Conservation (phyloP, 2,888 invertebrate species). For the Microdon myrmicae region DNA sequence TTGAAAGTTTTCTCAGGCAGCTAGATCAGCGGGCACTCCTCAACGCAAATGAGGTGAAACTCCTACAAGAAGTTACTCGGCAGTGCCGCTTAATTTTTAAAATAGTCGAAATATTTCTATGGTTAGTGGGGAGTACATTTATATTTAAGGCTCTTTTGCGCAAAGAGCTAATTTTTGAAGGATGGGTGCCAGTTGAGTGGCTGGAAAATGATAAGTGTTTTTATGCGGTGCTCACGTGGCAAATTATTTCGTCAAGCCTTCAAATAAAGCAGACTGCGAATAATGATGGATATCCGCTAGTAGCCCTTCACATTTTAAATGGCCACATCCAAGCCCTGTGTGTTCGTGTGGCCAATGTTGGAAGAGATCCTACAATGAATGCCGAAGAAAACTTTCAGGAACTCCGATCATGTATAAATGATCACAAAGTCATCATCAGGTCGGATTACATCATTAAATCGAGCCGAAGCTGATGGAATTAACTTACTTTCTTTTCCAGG, state of each 20-base stretch:
- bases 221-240: background rate
- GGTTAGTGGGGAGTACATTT: background rate
- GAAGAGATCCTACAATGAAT: conserved; percentile 2
- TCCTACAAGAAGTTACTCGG: conserved; percentile 4
- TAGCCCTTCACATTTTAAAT: conserved; percentile 9
- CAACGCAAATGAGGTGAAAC: conserved; percentile 2
- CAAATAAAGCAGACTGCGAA: conserved; percentile 9
- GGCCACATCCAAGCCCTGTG: conserved; percentile 21
- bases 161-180: conserved; percentile 16
- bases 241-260: conserved; percentile 7
- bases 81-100: conserved; percentile 10
- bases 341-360: conserved; percentile 18
- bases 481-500: background rate
- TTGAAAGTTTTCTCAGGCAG: background rate
- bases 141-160: background rate
- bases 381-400: conserved; percentile 18
- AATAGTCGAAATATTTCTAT: conserved; percentile 1
- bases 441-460: conserved; percentile 16
- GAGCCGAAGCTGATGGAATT: background rate
- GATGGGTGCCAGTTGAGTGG: conserved; percentile 14
- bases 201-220: background rate
- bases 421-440: conserved; percentile 15
- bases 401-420: conserved; percentile 13
- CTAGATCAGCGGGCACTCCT: conserved; percentile 16
- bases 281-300: conserved; percentile 11